Base-by-base conservation (phyloP, 1,140 invertebrate species). In the Lepeophtheirus salmonis region DNA sequence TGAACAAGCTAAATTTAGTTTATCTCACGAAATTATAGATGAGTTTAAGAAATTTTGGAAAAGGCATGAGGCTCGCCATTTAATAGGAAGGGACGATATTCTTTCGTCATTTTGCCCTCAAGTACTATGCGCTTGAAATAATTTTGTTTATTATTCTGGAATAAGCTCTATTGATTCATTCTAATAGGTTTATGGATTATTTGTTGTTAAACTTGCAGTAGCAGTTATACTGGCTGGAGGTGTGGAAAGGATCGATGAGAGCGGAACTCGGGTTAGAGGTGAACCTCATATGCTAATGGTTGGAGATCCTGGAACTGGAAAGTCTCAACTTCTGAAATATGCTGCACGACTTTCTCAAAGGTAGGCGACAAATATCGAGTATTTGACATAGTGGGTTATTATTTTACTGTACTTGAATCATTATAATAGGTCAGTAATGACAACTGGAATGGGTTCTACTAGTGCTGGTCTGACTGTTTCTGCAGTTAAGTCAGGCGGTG, bases 391-490 rank as follows among this genome's bases (percentile, higher is more conserved):
- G n/a, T n/a, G n/a, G n/a, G n/a, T n/a, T n/a, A n/a, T n/a, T n/a
- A n/a, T n/a, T n/a, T n/a, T n/a, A n/a, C n/a, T n/a, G n/a, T n/a
- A n/a, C n/a, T n/a, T n/a, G n/a, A n/a, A n/a, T n/a, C n/a, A n/a
- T n/a, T n/a, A n/a, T n/a, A n/a, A n/a, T 0, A 72, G 87, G 14
- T 84, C 86, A 6, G 83, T 92, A 4, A 73, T 88, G 55, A 91
- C 88, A 1, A 89, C 86, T 14, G 89, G 88, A 2, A 74, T 77
- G 61, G 88, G 88, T 10, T 85, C 83, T 54, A 89, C 88, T 2
- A 78, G 80, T 62, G 89, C 89, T 64, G 89, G 89, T 3, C 78
- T 94, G 16, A 94, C 89, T 16, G 88, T 88, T 51, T 79, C 85
- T 56, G 87, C 87, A 50, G 75, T 88, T 4, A 84, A 80, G 76